Conservation (phyloP, 2,888 invertebrate genomes). For the Aradus depressus region DNA sequence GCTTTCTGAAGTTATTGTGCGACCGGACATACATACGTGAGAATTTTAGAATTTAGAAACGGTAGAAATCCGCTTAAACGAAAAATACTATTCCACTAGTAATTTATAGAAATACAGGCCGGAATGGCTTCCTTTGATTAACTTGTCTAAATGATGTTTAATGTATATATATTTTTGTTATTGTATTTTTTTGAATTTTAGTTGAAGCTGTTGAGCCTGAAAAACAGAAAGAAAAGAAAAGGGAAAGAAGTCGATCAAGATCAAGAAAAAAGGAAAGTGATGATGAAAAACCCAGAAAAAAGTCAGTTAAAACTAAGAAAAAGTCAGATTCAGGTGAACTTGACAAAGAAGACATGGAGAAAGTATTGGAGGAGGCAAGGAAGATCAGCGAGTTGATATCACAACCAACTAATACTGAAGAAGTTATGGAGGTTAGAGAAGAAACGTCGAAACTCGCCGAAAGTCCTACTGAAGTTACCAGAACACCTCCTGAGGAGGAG, state of each 20-base stretch:
- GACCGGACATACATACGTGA: too few species aligned
- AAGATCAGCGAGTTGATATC: conserved; percentile 31
- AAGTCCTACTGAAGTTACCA: too few species aligned
- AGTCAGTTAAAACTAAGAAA: conserved; percentile 29
- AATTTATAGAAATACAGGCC: too few species aligned
- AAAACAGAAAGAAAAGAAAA: conserved; percentile 24
- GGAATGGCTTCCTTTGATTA: too few species aligned
- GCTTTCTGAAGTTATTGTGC: too few species aligned
- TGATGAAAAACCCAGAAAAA: conserved; percentile 33
- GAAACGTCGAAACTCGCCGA: conserved; percentile 30
- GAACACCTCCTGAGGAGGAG: too few species aligned
- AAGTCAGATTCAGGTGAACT: conserved; percentile 32
- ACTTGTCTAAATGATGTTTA: too few species aligned
- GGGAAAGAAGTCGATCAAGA: conserved; percentile 21
- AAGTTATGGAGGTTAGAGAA: conserved; percentile 27
- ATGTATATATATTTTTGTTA: neutral
- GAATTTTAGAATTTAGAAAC: too few species aligned
- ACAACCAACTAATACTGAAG: conserved; percentile 2
- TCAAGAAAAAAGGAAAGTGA: conserved; percentile 48
- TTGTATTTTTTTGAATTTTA: conserved; percentile 15
- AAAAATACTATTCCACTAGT: too few species aligned
- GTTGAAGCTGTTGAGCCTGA: conserved; percentile 19
- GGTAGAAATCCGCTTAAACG: too few species aligned
- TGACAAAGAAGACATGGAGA: conserved; percentile 34
- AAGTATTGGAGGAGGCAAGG: conserved; percentile 32